Percentiles rank a stretch among this genome's conserved stretches.
Conservation (phyloP, 2,113 vertebrate genomes). For the Mus pahari region DNA sequence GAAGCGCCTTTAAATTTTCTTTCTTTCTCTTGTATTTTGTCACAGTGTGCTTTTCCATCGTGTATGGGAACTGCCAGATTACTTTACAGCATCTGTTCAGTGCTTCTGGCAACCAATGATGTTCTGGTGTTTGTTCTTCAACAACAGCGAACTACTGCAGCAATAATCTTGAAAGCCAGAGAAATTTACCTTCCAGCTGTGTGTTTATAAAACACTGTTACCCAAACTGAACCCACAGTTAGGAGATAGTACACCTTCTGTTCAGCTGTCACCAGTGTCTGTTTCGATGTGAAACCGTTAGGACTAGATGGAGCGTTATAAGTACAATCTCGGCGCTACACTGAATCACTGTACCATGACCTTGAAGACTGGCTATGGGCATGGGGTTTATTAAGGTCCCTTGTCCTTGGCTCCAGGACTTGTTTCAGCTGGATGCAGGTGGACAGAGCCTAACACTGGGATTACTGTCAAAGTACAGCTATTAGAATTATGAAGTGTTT, state of each 20-base stretch:
- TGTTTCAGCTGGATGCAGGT: slow-evolving; percentile 37
- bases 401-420: slow-evolving; percentile 42
- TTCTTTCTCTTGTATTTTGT: slow-evolving; percentile 8
- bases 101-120: slow-evolving; percentile 14
- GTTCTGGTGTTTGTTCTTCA: slow-evolving; percentile 53
- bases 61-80: neutral
- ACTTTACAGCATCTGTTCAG: neutral
- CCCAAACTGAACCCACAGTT: slow-evolving; percentile 50
- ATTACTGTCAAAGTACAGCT: neutral
- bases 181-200: slow-evolving; percentile 63
- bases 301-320: slow-evolving; percentile 26
- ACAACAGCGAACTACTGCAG: slow-evolving; percentile 62
- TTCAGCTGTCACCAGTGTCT: slow-evolving; percentile 14
- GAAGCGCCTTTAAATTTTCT: neutral
- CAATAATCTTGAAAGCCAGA: slow-evolving; percentile 57
- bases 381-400: neutral
- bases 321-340: slow-evolving; percentile 6
- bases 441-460: neutral
- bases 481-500: slow-evolving; percentile 30
- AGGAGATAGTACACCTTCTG: neutral
- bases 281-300: neutral
- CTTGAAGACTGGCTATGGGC: neutral
- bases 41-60: neutral
- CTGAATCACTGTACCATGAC: neutral
- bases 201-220: slow-evolving; percentile 54